These are phyloP conservation scores for Ichneumoninae sp. DNA, from an alignment of 2,888 invertebrate genomes.

Conservation along the genomic window DNA sequence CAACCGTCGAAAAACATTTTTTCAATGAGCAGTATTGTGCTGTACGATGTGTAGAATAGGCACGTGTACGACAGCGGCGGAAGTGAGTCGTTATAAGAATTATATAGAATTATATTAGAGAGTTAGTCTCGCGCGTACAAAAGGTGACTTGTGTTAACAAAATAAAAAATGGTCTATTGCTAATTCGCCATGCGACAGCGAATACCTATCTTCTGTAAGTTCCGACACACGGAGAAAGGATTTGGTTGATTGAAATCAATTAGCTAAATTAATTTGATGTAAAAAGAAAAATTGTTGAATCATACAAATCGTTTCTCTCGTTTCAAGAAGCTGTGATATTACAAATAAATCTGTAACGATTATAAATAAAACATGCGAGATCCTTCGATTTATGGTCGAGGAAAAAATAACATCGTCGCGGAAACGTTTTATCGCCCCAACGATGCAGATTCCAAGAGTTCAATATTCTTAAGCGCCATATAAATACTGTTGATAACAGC, in stretches of 20 bases:
- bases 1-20: background rate
- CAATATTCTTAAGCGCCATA: background rate
- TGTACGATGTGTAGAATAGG: background rate
- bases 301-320: background rate
- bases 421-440: background rate
- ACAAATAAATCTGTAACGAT: background rate
- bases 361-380: background rate
- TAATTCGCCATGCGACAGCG: background rate
- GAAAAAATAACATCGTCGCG: background rate
- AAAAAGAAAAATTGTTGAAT: no score
- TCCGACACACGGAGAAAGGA: background rate
- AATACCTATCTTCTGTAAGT: background rate
- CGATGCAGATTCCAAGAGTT: background rate
- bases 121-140: background rate
- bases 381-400: background rate
- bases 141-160: background rate
- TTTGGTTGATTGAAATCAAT: background rate
- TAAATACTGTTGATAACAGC: background rate
- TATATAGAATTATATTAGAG: background rate
- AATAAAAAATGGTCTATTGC: background rate
- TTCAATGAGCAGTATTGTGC: background rate
- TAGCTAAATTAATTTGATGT: background rate
- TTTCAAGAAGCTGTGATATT: background rate
- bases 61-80: background rate
- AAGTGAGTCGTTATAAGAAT: conserved; percentile 7